Evolutionary conservation across 2,797 vertebrate genomes (phyloP).

Genomic region (Pachyuromys duprasi): DNA sequence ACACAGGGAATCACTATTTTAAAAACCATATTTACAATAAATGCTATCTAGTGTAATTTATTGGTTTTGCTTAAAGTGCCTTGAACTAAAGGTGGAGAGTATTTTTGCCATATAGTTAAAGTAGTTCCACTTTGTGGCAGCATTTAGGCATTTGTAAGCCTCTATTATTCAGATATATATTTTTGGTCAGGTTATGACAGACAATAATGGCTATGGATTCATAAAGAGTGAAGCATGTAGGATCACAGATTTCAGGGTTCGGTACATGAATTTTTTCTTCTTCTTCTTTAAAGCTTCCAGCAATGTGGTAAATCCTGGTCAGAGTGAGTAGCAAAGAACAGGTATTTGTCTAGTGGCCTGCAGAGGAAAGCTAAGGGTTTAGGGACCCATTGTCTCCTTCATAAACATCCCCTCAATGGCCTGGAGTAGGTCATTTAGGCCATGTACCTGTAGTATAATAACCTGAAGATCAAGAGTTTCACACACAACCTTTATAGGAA

Average conservation of each 20-base stretch:
- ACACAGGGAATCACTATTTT: not conserved
- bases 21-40: not conserved
- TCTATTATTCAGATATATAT: not conserved
- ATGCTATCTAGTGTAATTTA: not conserved
- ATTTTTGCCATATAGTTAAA: not conserved
- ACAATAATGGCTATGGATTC: not conserved
- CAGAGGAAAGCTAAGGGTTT: not conserved
- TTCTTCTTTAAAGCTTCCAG: not conserved
- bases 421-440: not conserved
- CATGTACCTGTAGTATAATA: not conserved
- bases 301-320: rapidly evolving
- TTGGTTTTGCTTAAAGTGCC: not conserved
- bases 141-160: conserved; percentile 13
- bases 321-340: no score
- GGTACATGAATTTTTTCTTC: rapidly evolving
- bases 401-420: no score
- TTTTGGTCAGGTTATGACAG: not conserved
- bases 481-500: rapidly evolving
- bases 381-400: not conserved
- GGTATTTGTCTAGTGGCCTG: rapidly evolving
- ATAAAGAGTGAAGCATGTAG: not conserved
- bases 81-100: not conserved
- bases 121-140: not conserved
- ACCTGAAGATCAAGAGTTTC: not conserved
- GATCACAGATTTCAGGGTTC: not conserved